Evolutionary conservation across 2,113 vertebrate genomes (phyloP).

Genomic region (Nannospalax galili): DNA sequence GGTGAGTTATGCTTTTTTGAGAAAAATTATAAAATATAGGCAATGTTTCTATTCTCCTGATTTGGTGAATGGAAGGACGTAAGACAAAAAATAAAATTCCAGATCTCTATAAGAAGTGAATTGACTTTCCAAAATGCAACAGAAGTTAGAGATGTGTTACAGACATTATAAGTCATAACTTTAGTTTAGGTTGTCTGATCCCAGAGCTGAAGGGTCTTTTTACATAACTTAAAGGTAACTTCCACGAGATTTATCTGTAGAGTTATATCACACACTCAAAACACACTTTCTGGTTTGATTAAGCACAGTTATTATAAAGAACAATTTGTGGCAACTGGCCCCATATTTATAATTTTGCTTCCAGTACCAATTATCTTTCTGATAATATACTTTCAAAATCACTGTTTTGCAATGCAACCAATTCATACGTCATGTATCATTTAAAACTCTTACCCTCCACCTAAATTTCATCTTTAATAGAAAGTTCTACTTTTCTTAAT

Average conservation of each 20-base stretch:
- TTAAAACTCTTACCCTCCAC: neutral
- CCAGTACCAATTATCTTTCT: neutral
- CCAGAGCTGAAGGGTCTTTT: neutral
- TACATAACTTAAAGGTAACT: neutral
- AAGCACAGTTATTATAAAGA: neutral
- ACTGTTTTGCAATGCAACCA: neutral
- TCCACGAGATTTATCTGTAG: neutral
- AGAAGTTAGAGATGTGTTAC: neutral
- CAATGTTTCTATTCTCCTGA: neutral
- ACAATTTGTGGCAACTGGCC: neutral
- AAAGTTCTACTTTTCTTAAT: neutral
- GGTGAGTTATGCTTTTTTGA: neutral
- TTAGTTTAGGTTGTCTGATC: neutral
- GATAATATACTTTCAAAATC: slow-evolving; percentile 11
- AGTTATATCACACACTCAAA: neutral
- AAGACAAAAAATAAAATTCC: neutral
- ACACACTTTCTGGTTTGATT: neutral
- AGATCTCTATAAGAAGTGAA: neutral
- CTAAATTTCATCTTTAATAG: neutral
- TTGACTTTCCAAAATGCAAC: neutral
- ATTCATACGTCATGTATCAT: neutral
- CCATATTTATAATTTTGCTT: neutral
- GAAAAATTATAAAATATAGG: neutral
- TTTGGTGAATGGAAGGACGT: neutral
- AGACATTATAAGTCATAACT: too few species aligned